phyloP scores from a whole-genome alignment of 2,797 vertebrate species.

The Hippopotamyrus pictus region DNA sequence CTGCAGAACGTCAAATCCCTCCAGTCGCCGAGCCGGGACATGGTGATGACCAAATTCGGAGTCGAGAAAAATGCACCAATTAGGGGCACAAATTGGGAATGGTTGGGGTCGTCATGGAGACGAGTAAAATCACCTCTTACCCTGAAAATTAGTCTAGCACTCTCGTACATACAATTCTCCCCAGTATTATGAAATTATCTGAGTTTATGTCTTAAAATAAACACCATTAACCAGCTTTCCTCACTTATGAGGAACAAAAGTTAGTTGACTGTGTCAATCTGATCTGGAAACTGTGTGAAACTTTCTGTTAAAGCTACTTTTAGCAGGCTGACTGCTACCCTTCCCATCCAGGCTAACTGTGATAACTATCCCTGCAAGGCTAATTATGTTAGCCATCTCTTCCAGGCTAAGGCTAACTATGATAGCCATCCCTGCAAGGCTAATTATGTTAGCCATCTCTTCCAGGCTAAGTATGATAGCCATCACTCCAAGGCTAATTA shows the following conservation, averaged over 20 bases:
- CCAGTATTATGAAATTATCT: constrained; percentile 6
- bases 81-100: constrained; percentile 6
- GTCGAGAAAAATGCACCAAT: constrained; percentile 10
- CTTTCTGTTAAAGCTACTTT: background rate
- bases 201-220: constrained; percentile 4
- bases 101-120: constrained; percentile 21
- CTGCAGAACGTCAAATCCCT: background rate
- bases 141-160: background rate
- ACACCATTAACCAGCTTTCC: constrained; percentile 20
- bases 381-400: background rate
- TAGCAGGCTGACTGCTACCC: background rate
- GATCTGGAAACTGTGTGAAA: background rate
- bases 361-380: background rate
- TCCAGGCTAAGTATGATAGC: background rate
- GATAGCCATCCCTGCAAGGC: background rate
- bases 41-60: constrained; percentile 21
- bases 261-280: constrained; percentile 12
- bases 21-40: background rate
- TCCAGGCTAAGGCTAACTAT: background rate
- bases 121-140: constrained; percentile 16
- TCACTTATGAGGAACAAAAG: constrained; percentile 14
- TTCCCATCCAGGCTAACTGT: background rate
- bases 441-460: background rate
- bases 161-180: background rate
- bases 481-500: background rate